Evolutionary conservation across 2,888 invertebrate species (phyloP).

Genomic region (Ernsta delagoae): DNA sequence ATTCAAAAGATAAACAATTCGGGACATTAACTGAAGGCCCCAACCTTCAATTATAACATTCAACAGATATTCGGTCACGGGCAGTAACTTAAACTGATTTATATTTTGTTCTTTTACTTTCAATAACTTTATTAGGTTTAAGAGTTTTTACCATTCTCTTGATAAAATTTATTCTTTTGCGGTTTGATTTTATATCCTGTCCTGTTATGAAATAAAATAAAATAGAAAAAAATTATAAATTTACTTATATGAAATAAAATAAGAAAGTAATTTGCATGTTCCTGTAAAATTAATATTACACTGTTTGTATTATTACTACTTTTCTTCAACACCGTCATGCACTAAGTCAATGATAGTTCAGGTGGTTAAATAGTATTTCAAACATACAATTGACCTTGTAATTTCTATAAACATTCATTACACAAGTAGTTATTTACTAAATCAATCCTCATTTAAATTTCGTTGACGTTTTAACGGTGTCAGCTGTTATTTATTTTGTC

Average conservation of each 20-base stretch:
- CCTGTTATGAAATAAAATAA: no score
- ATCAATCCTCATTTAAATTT: constrained; percentile 17
- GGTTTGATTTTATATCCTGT: no score
- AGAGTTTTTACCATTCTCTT: no score
- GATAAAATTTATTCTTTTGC: no score
- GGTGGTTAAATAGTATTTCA: constrained; percentile 23
- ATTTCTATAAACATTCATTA: constrained; percentile 13
- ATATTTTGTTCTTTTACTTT: constrained; percentile 50
- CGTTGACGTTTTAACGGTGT: constrained; percentile 13
- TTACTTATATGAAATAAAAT: no score
- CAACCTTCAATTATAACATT: constrained; percentile 45
- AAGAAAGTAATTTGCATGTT: not conserved
- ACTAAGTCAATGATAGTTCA: constrained; percentile 6
- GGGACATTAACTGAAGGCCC: constrained; percentile 19
- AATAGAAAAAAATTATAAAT: no score
- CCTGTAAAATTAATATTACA: not conserved
- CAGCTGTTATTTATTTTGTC: constrained; percentile 42
- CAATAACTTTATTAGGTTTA: constrained; percentile 36
- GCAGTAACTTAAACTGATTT: constrained; percentile 49
- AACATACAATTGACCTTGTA: constrained; percentile 20
- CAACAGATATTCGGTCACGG: constrained; percentile 53
- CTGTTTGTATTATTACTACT: no score
- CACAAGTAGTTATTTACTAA: not conserved
- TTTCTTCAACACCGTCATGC: not conserved
- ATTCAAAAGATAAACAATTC: not conserved